A percentile compares a stretch with the other conserved stretches of the same genome.
These are phyloP conservation scores for Onthophagus sagittarius DNA, from an alignment of 2,888 invertebrate genomes.

Conservation along the genomic window DNA sequence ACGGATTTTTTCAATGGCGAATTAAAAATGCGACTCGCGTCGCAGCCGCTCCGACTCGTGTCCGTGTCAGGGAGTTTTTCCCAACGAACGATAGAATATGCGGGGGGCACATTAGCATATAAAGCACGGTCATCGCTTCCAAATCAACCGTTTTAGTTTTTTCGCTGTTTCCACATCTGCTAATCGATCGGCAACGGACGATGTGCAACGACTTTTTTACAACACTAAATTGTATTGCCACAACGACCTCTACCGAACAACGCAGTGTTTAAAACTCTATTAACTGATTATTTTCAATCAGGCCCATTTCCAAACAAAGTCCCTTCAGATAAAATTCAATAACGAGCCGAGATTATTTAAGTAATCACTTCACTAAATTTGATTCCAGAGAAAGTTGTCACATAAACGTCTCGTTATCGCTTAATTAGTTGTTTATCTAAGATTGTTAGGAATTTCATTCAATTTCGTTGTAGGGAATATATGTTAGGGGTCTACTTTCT, in stretches of 20 bases:
- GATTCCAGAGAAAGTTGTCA: background rate
- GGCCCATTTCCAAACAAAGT: background rate
- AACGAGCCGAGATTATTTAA: background rate
- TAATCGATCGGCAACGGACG: conserved; percentile 1
- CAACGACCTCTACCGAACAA: background rate
- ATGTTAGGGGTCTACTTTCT: background rate
- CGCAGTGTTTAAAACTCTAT: background rate
- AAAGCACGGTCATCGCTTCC: background rate
- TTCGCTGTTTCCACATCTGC: background rate
- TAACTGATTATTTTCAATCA: background rate
- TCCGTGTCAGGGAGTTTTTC: conserved; percentile 3
- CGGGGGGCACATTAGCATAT: background rate
- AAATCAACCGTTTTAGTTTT: background rate
- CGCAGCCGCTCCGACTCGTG: background rate
- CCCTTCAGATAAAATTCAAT: background rate
- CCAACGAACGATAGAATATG: background rate
- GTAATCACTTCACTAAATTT: background rate
- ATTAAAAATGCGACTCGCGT: background rate
- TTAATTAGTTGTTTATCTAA: background rate
- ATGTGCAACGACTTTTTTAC: background rate
- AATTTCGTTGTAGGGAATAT: background rate
- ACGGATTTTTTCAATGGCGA: background rate
- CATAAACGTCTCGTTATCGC: background rate
- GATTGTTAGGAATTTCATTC: background rate
- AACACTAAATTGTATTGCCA: background rate